Base-by-base conservation (phyloP, 2,797 vertebrate species). In the Hydrophis major region DNA sequence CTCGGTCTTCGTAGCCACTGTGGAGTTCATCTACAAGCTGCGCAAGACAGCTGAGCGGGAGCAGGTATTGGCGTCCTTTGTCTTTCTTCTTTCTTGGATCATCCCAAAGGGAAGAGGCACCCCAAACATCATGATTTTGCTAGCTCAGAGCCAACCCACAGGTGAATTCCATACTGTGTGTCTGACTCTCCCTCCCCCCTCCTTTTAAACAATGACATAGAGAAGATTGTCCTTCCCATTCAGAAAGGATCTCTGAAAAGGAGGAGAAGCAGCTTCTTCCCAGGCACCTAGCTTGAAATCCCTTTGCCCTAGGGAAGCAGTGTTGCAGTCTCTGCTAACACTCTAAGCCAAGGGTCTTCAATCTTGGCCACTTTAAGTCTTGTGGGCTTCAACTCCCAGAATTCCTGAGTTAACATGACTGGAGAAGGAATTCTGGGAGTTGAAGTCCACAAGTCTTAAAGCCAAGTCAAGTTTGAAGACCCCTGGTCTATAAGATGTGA, bases 1-100 rank as follows among this genome's bases (percentile, higher is more conserved):
- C 4, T 99, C 99, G 0, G 98, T 99, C 95, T 98, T 99, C 3
- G 99, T 99, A 96, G 99, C 99, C 28, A 98, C 99, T 93, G 99
- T 99, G 91, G 99, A 99, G 97, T 99, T 99, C 94, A 96, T 99
- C 97, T 99, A 99, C 98, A 99, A 99, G 95, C 98, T 99, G 87
- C 98, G 99, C 94, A 99, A 99, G 95, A 99, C 99, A 0, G 98
- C 99, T 0, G 99, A 99, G 95, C 98, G 98, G 0, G 99, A 99
- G 96, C 99, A 99, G 99, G 99, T 99, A 98, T 95, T 1, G 0
- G 5, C 16, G 2, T 20, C 55, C 28, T 55, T 37, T 20, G 32
- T 57, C 18, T 47, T 42, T 6, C n/a, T 47, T 5, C 37, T 42
- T 83, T 12, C n/a, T 37, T 74, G 69, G 69, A 8, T 3, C 69